phyloP scores from a whole-genome alignment of 2,888 invertebrate genomes.

The Eumacrocentrus americanus region DNA sequence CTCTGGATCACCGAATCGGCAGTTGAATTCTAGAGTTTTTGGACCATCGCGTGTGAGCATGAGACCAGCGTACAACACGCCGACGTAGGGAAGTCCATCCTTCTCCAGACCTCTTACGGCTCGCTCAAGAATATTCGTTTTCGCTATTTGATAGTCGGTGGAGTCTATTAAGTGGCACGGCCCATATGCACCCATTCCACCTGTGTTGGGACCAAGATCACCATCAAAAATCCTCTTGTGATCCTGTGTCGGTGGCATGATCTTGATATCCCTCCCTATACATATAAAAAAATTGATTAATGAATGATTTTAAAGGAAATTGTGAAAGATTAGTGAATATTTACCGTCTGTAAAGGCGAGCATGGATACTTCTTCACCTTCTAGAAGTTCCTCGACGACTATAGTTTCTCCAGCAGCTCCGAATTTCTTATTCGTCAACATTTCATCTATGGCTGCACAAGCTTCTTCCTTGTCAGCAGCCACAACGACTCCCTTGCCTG shows the following conservation, averaged over 20 bases:
- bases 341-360: constrained; percentile 88
- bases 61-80: constrained; percentile 93
- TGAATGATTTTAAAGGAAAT: no score
- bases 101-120: constrained; percentile 80
- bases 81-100: constrained; percentile 82
- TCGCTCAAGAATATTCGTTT: constrained; percentile 75
- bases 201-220: constrained; percentile 95
- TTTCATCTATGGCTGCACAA: constrained; percentile 81
- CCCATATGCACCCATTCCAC: constrained; percentile 98
- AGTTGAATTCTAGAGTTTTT: constrained; percentile 94
- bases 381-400: constrained; percentile 87
- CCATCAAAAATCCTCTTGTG: constrained; percentile 90
- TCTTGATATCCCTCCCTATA: no score
- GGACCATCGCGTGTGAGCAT: constrained; percentile 94
- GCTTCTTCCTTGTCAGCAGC: constrained; percentile 80
- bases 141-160: constrained; percentile 69
- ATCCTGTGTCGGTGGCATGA: constrained; percentile 94
- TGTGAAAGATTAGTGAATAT: no score
- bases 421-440: constrained; percentile 79
- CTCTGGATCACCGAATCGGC: constrained; percentile 98
- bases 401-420: constrained; percentile 84
- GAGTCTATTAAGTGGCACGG: constrained; percentile 82
- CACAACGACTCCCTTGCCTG: constrained; percentile 96
- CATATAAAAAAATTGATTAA: no score
- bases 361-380: constrained; percentile 94